phyloP scores from a whole-genome alignment of 2,888 invertebrate genomes.

The Homarus gammarus region DNA sequence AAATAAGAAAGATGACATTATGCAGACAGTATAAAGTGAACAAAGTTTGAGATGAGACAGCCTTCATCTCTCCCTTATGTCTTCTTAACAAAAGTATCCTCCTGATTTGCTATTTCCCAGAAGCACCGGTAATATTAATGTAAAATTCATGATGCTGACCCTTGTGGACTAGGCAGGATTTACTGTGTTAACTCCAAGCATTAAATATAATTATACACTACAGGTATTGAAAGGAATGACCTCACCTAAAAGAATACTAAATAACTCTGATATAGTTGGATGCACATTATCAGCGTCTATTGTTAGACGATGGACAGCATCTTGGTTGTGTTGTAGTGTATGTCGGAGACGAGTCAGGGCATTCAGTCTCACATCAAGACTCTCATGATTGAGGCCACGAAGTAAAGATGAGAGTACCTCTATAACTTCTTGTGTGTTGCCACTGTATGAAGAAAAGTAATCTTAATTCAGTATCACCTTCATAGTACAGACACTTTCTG shows the following conservation, averaged over 20 bases:
- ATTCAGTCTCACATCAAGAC: slow-evolving; percentile 67
- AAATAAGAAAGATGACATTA: too few species aligned
- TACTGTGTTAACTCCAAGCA: too few species aligned
- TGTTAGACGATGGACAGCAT: slow-evolving; percentile 59
- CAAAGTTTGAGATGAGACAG: too few species aligned
- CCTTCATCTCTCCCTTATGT: too few species aligned
- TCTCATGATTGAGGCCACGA: slow-evolving; percentile 66
- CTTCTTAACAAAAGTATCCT: too few species aligned
- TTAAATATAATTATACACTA: too few species aligned
- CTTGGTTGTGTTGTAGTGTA: slow-evolving; percentile 64
- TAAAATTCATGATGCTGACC: too few species aligned
- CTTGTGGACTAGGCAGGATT: too few species aligned
- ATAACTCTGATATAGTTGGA: slow-evolving; percentile 63
- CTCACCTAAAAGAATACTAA: slow-evolving; percentile 63
- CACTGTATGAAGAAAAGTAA: slow-evolving; percentile 26
- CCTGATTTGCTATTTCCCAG: too few species aligned
- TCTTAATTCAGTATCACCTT: background rate
- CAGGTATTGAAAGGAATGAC: too few species aligned
- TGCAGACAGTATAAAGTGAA: too few species aligned
- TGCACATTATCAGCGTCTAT: slow-evolving; percentile 63
- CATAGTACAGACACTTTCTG: background rate
- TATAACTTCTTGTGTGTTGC: slow-evolving; percentile 53
- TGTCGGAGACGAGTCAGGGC: slow-evolving; percentile 56
- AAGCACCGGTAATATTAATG: too few species aligned
- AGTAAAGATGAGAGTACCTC: slow-evolving; percentile 37